Base-by-base conservation (phyloP, 2,113 vertebrate species). In the Chaetura pelagica region DNA sequence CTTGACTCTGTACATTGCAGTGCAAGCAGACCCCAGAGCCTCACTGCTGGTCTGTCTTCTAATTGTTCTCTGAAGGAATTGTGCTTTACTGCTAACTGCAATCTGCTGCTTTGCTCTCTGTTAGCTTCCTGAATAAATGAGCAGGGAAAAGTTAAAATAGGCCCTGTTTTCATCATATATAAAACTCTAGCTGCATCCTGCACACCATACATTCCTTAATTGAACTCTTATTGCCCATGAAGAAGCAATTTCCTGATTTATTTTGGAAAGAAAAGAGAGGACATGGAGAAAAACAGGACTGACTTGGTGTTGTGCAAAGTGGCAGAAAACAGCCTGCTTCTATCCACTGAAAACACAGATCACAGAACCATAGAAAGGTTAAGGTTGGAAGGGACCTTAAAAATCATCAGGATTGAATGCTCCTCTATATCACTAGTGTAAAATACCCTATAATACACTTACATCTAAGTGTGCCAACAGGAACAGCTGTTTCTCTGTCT, bases 401-500 rank as follows among this genome's bases (percentile, higher is more conserved):
- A 42, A 14, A 42, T 42, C 40, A 42, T 42, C 40, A 42, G 40
- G 40, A 42, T 42, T 14, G 14, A 92, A 82, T 49, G 34, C 15
- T 92, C 40, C 59, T 61, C 24, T 77, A 2, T 54, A 30, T 62
- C 27, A 42, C 46, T n/a, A 54, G 63, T 26, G 51, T 87, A 88
- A 83, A 54, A 78, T 12, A 9, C 49, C 77, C 66, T 20, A 46
- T 14, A 87, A 46, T 68, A 69, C 32, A 4, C 61, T 69, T 26
- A 35, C 34, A 38, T 4, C 42, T 57, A 17, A 34, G 38, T 34
- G 29, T 75, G 89, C 78, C 77, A 75, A 44, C 34, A 40, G 35
- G 17, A 94, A 82, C 75, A 82, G 85, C 78, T 91, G 77, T 78
- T 93, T 78, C 85, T 76, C 78, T 90, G 46, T 27, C 27, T 21